Evolutionary conservation across 1,140 invertebrate species (phyloP), one percentile per base, ranked within the genome.

Genomic region (Hestina assimilis): DNA sequence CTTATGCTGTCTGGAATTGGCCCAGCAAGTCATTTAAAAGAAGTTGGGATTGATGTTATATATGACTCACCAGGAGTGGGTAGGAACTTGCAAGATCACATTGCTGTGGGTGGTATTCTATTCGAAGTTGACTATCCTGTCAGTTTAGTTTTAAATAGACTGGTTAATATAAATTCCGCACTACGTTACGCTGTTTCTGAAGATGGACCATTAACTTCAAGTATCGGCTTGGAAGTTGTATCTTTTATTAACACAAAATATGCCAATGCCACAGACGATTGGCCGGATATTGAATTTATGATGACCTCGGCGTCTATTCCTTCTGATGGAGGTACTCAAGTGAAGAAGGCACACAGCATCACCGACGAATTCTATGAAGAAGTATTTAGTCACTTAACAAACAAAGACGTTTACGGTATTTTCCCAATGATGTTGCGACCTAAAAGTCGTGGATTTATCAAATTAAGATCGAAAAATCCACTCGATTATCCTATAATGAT

Each of bases 201-300:
- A 69, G 92, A 95, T 57, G 96, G 96, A 0, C 95, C 95, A 0
- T 72, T 97, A 8, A 96, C 95, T 0, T 94, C 94, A 0, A 95
- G 93, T 59, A 91, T 96, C 2, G 95, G 95, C 0, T 79, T 97
- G 31, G 95, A 96, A 83, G 93, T 94, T 0, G 94, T 96, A 0
- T 95, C 93, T 0, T 97, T 96, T 69, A 94, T 97, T 31, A 93
- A 94, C 0, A 96, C 96, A 0, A 96, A 96, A 77, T 96, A 96
- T 72, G 94, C 93, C 0, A 96, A 96, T 72, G 87, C 92, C 52
- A 91, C 91, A 0, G 94, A 96, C 53, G 95, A 96, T 70, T 97
- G 95, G 95, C 96, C 96, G 0, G 96, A 97, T 69, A 96, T 97
- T 48, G 95, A 96, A 62, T 96, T 97, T 70, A 96, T 96, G 93